phyloP scores from a whole-genome alignment of 1,140 invertebrate genomes.

The Archivesica marissinica region DNA sequence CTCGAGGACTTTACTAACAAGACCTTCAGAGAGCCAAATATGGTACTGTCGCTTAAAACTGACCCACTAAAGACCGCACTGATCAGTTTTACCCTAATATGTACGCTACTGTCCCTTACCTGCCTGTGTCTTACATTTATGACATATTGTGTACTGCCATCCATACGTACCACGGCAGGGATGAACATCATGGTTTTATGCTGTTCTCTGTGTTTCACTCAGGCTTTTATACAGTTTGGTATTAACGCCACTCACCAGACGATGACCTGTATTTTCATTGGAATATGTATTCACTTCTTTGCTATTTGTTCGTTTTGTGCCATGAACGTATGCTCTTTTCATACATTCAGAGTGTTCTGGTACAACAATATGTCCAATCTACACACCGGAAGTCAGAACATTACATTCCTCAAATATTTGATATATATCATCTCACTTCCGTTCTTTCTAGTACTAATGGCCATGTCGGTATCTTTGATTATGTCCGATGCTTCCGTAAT shows the following conservation, averaged over 20 bases:
- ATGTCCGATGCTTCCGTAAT: not conserved
- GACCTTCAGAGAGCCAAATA: not conserved
- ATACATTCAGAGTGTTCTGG: conserved; percentile 84
- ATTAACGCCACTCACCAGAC: not conserved
- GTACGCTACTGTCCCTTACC: conserved; percentile 80
- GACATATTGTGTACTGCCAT: conserved; percentile 80
- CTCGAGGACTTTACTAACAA: not conserved
- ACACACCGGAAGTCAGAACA: not conserved
- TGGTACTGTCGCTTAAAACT: not conserved
- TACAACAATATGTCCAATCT: not conserved
- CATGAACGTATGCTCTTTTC: conserved; percentile 94
- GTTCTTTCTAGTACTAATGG: not conserved
- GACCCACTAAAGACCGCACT: not conserved
- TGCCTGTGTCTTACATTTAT: conserved; percentile 83
- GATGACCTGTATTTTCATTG: conserved; percentile 84
- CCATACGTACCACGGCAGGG: conserved; percentile 83
- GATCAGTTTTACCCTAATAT: not conserved
- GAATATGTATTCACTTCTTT: conserved; percentile 93
- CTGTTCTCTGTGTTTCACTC: conserved; percentile 81
- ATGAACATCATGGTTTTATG: conserved; percentile 83
- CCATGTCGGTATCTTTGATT: not conserved
- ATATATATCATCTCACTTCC: conserved; percentile 19
- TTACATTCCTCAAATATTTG: conserved; percentile 25
- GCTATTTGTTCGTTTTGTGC: conserved; percentile 96
- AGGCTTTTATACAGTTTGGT: conserved; percentile 82